Conservation (phyloP, 1,140 invertebrate species). For the Lepidurus couesii region DNA sequence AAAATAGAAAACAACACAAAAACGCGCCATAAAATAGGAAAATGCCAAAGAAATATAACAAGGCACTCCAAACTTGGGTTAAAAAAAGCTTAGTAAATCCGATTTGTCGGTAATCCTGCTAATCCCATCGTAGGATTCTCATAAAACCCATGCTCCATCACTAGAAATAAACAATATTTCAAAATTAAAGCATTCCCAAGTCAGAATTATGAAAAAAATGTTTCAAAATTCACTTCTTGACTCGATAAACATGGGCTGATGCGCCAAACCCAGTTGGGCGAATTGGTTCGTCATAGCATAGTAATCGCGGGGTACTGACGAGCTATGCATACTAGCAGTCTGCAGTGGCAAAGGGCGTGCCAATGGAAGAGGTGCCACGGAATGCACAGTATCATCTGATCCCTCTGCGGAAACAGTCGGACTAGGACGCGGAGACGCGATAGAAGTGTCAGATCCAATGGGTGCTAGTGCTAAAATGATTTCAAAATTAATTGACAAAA, state of each 20-base stretch:
- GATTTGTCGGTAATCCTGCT: neutral
- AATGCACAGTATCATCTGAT: neutral
- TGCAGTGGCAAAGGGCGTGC: neutral
- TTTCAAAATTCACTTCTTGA: neutral
- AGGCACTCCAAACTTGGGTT: neutral
- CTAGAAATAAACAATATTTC: neutral
- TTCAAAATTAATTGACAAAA: neutral
- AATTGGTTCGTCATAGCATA: conserved; percentile 1
- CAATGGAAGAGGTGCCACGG: neutral
- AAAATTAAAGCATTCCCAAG: neutral
- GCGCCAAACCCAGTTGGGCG: neutral
- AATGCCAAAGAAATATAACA: too few relatives aligned
- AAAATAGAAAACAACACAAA: too few relatives aligned
- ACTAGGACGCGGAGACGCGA: neutral
- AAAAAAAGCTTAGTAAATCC: neutral
- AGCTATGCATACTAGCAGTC: neutral
- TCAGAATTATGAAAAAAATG: neutral
- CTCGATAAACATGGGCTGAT: neutral
- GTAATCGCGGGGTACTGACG: neutral
- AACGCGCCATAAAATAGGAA: too few relatives aligned
- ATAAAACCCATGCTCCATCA: neutral
- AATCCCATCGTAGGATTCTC: neutral
- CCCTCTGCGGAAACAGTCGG: neutral
- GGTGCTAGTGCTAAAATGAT: neutral
- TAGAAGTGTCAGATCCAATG: neutral